These are phyloP conservation scores for Rhingia campestris DNA, from an alignment of 2,888 invertebrate species.

Conservation along the genomic window DNA sequence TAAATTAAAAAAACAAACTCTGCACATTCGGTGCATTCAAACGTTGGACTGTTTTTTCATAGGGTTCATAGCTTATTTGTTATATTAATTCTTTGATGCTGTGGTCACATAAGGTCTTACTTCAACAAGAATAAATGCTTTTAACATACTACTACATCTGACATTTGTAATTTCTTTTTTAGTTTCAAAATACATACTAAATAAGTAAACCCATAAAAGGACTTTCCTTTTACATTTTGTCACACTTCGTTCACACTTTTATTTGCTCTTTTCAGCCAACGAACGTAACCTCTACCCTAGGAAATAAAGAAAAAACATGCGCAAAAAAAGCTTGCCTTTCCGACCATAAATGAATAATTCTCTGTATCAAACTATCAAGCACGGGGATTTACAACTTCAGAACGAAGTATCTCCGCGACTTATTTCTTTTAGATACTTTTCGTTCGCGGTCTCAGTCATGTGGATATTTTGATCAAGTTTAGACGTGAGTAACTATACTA, in stretches of 20 bases:
- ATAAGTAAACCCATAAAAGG: too few species aligned
- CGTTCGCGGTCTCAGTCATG: slow-evolving; percentile 32
- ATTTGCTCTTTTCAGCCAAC: slow-evolving; percentile 6
- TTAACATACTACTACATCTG: too few species aligned
- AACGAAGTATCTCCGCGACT: background rate
- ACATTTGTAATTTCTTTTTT: too few species aligned
- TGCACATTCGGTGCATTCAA: too few species aligned
- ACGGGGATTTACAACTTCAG: slow-evolving; percentile 27
- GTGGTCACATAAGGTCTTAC: too few species aligned
- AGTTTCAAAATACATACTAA: too few species aligned
- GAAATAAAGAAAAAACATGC: background rate
- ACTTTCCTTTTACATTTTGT: too few species aligned
- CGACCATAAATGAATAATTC: background rate
- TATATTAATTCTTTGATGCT: too few species aligned
- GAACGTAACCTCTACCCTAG: background rate
- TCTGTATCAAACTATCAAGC: slow-evolving; percentile 9
- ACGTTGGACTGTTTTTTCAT: too few species aligned
- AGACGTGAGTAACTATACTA: slow-evolving; percentile 23
- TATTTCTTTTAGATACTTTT: slow-evolving; percentile 16
- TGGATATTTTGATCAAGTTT: slow-evolving; percentile 22
- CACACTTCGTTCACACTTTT: background rate
- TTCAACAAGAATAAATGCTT: too few species aligned
- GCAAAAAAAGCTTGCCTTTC: slow-evolving; percentile 18
- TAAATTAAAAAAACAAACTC: too few species aligned
- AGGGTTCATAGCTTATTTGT: too few species aligned